Percentiles rank a stretch among this genome's conserved stretches.
Evolutionary conservation across 2,888 invertebrate species (phyloP).

Genomic region (Lasius platythorax): DNA sequence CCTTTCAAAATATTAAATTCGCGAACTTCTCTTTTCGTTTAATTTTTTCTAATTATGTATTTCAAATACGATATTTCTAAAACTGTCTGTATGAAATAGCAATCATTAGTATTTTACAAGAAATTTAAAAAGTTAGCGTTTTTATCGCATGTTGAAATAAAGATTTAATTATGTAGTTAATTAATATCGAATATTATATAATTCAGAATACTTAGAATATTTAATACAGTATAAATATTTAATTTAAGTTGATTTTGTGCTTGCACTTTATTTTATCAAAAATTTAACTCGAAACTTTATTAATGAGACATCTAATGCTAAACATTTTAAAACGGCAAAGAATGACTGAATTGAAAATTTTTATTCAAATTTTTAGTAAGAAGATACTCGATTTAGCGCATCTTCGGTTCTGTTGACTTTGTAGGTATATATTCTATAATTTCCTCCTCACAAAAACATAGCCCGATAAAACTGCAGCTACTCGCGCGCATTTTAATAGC

Average conservation of each 20-base stretch:
- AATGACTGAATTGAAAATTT: background rate
- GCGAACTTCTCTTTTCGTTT: background rate
- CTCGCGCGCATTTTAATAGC: background rate
- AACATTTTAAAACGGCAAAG: background rate
- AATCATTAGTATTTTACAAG: background rate
- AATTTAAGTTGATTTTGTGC: background rate
- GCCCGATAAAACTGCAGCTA: background rate
- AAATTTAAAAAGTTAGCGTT: background rate
- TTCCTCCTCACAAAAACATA: background rate
- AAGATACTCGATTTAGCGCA: background rate
- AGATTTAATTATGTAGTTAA: conserved; percentile 3
- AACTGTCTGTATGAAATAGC: background rate
- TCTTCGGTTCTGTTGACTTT: background rate
- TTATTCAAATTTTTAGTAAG: conserved; percentile 6
- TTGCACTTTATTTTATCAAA: background rate
- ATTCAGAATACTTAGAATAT: background rate
- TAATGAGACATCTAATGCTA: background rate
- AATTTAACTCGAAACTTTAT: background rate
- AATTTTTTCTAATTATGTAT: background rate
- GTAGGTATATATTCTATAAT: background rate
- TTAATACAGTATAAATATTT: background rate
- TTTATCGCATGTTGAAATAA: background rate
- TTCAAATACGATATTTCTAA: background rate
- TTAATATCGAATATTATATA: conserved; percentile 5
- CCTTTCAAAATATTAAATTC: background rate